Evolutionary conservation across 2,888 invertebrate species (phyloP).

Genomic region (Agrypnus murinus): DNA sequence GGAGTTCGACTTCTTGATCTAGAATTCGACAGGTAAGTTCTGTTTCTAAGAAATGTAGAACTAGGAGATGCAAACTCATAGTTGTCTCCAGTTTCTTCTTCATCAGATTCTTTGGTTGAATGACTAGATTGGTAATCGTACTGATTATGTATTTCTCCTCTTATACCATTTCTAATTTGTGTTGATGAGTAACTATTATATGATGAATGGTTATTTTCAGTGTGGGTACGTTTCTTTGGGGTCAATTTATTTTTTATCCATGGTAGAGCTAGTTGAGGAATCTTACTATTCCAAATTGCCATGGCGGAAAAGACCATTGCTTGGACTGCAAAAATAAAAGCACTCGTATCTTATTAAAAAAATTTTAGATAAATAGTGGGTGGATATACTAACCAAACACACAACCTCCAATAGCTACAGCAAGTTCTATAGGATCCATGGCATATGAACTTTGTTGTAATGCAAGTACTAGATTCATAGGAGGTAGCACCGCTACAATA

Average conservation of each 20-base stretch:
- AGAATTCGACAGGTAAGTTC: slow-evolving; percentile 58
- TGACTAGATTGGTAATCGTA: slow-evolving; percentile 28
- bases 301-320: slow-evolving; percentile 49
- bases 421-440: slow-evolving; percentile 60
- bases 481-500: slow-evolving; percentile 63
- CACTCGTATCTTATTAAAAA: not conserved
- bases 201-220: not conserved
- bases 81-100: slow-evolving; percentile 43
- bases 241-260: slow-evolving; percentile 47
- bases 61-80: slow-evolving; percentile 60
- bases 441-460: slow-evolving; percentile 62
- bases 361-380: slow-evolving; percentile 8
- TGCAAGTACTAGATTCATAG: slow-evolving; percentile 65
- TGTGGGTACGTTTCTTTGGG: slow-evolving; percentile 39
- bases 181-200: not conserved
- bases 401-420: slow-evolving; percentile 52
- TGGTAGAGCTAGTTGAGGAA: slow-evolving; percentile 34
- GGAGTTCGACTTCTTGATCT: slow-evolving; percentile 67
- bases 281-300: slow-evolving; percentile 21
- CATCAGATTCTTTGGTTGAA: slow-evolving; percentile 17
- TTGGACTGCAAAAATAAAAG: slow-evolving; percentile 56
- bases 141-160: not conserved
- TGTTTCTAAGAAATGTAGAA: slow-evolving; percentile 62
- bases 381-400: slow-evolving; percentile 32
- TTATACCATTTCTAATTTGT: not conserved